Conservation (phyloP, 2,113 vertebrate genomes). For the Crotophaga sulcirostris region DNA sequence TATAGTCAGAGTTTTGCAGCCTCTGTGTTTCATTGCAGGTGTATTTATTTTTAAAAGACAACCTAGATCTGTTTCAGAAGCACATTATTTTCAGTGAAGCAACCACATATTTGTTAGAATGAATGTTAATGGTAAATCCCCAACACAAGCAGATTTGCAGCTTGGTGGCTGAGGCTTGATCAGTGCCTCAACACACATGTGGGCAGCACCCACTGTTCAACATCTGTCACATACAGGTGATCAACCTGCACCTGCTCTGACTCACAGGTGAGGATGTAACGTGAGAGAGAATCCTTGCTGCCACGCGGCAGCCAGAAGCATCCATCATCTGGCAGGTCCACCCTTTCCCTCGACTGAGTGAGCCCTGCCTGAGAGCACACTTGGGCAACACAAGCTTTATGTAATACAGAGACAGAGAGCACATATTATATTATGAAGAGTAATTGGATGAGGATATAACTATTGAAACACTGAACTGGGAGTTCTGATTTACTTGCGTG, state of each 20-base stretch:
- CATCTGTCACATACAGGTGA: not conserved
- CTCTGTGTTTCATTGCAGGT: not conserved
- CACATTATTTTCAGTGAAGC: fast-evolving
- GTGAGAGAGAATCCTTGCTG: not conserved
- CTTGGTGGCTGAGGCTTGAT: not conserved
- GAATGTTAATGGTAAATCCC: not conserved
- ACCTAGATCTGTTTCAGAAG: not conserved
- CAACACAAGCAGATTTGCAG: not conserved
- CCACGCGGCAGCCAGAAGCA: not conserved
- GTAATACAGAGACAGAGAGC: not conserved
- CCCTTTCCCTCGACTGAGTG: not conserved
- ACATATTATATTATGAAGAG: not conserved
- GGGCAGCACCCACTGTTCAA: not conserved
- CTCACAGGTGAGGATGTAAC: not conserved
- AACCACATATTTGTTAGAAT: not conserved
- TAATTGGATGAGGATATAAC: not conserved
- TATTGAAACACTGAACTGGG: not conserved
- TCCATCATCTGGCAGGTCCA: not conserved
- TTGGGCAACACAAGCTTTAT: not conserved
- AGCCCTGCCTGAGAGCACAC: not conserved
- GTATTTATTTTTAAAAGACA: not conserved
- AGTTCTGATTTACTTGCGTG: not conserved
- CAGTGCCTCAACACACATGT: fast-evolving
- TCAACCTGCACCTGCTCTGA: not conserved
- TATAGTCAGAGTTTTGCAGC: not conserved